phyloP scores from a whole-genome alignment of 2,113 vertebrate genomes.

The Ctenomys sociabilis region DNA sequence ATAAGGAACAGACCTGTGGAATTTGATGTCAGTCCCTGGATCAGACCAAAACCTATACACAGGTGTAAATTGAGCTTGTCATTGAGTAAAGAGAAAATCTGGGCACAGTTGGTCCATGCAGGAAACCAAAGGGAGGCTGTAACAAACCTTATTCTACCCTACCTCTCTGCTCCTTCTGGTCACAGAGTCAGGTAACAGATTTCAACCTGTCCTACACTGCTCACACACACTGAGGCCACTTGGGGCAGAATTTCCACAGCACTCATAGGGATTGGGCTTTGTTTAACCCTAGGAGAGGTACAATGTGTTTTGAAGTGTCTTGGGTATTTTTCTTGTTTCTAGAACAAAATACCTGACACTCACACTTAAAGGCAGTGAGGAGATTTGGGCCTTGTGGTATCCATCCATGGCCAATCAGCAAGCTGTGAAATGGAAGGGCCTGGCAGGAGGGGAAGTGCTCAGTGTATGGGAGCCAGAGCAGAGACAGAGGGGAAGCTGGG shows the following conservation, averaged over 20 bases:
- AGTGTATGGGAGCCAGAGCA: background rate
- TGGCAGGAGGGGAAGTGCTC: background rate
- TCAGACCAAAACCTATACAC: background rate
- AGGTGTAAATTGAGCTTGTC: background rate
- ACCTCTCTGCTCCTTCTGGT: background rate
- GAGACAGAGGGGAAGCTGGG: background rate
- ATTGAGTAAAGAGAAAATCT: constrained; percentile 15
- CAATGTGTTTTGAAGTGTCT: background rate
- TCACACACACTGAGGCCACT: background rate
- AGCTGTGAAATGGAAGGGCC: background rate
- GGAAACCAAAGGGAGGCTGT: background rate
- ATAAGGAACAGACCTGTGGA: background rate
- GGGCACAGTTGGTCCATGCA: background rate
- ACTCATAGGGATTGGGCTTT: background rate
- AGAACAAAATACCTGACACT: background rate
- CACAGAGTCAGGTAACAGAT: background rate
- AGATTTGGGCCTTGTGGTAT: background rate
- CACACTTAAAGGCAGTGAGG: background rate
- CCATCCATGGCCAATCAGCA: background rate
- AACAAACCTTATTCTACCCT: background rate
- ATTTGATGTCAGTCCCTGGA: background rate
- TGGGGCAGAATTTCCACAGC: background rate
- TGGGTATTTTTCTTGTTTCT: background rate
- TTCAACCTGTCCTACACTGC: background rate
- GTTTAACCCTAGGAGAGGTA: background rate